Conservation (phyloP, 2,888 invertebrate genomes). For the Phrixothrix hirtus region DNA sequence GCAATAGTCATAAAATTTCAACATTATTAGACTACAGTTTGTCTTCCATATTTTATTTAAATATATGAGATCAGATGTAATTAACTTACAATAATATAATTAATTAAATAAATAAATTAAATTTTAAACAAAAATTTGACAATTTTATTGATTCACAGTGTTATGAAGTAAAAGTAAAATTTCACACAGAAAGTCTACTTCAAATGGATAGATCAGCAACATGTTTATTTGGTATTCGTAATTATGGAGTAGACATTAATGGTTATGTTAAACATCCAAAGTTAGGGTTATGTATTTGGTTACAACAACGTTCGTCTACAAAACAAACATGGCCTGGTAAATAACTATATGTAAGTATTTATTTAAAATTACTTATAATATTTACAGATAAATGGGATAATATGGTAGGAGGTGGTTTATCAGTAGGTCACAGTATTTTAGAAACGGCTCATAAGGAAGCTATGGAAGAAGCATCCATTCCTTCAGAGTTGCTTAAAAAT, state of each 20-base stretch:
- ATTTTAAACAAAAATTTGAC: neutral
- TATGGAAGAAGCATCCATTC: slow-evolving; percentile 91
- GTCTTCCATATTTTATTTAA: slow-evolving; percentile 11
- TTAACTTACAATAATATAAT: too few species aligned
- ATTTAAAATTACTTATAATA: neutral
- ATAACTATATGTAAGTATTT: neutral
- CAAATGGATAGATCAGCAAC: slow-evolving; percentile 92
- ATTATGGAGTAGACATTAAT: slow-evolving; percentile 93
- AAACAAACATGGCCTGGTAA: slow-evolving; percentile 93
- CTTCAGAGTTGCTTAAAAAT: slow-evolving; percentile 74
- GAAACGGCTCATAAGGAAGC: slow-evolving; percentile 94
- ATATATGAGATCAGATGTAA: too few species aligned
- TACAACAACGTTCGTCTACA: slow-evolving; percentile 86
- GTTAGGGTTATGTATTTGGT: slow-evolving; percentile 87
- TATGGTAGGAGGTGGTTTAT: slow-evolving; percentile 92
- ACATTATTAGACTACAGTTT: too few species aligned
- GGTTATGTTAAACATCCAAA: slow-evolving; percentile 86
- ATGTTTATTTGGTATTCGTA: slow-evolving; percentile 90
- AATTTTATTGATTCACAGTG: slow-evolving; percentile 59
- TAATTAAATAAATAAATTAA: too few species aligned
- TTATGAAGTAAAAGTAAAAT: slow-evolving; percentile 85
- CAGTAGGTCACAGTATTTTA: slow-evolving; percentile 83
- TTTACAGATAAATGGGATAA: slow-evolving; percentile 83
- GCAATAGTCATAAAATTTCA: too few species aligned
- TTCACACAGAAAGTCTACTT: slow-evolving; percentile 64